phyloP scores from a whole-genome alignment of 2,797 vertebrate genomes.

The Liparis tanakae region DNA sequence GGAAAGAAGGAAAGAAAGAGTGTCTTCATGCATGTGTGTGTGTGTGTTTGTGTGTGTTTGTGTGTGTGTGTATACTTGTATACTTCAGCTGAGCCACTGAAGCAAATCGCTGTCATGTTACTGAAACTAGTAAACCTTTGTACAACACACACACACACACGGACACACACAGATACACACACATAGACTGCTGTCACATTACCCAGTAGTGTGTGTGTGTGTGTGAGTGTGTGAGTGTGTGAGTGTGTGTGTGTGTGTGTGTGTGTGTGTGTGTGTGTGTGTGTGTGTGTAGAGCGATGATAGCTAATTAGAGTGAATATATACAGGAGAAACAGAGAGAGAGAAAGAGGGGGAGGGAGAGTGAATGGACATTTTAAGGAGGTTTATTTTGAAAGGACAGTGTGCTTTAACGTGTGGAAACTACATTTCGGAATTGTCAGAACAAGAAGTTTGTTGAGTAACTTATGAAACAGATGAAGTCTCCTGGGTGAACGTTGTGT shows the following conservation, averaged over 20 bases:
- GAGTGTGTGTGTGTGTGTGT: constrained; percentile 11
- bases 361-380: too few species aligned
- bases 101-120: constrained; percentile 54
- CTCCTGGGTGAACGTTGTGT: too few species aligned
- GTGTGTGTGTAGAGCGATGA: constrained; percentile 56
- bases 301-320: constrained; percentile 65
- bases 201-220: background rate
- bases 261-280: constrained; percentile 9
- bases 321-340: constrained; percentile 31
- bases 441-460: too few species aligned
- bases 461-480: too few species aligned
- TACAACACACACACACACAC: constrained; percentile 31
- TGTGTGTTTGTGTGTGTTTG: background rate
- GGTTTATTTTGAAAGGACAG: too few species aligned
- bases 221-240: constrained; percentile 9
- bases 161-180: constrained; percentile 15
- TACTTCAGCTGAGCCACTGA: constrained; percentile 28
- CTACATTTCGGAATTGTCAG: too few species aligned
- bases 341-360: too few species aligned
- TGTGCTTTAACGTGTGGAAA: too few species aligned
- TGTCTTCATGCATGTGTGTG: background rate
- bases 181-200: too few species aligned
- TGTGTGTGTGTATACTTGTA: constrained; percentile 16
- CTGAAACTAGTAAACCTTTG: constrained; percentile 40
- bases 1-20: too few species aligned